Conservation (phyloP, 2,888 invertebrate species). For the Chesias legatella region DNA sequence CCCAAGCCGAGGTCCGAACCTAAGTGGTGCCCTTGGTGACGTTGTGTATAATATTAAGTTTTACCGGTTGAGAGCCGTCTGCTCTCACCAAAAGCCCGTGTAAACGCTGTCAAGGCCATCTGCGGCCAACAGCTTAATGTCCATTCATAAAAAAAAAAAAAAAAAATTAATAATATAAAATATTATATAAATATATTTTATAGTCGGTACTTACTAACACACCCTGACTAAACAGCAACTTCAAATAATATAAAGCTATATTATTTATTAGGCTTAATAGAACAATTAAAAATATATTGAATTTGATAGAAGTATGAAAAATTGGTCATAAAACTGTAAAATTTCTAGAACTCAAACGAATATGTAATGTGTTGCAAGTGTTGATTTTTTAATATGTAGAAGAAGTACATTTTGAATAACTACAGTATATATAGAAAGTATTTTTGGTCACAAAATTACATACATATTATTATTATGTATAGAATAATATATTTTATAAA, state of each 20-base stretch:
- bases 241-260: constrained; percentile 8
- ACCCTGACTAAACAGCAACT: constrained; percentile 51
- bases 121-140: no score
- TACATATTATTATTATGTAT: constrained; percentile 1
- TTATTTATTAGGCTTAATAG: constrained; percentile 15
- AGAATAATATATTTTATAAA: constrained; percentile 23
- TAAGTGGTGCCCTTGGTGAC: no score
- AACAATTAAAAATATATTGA: constrained; percentile 11
- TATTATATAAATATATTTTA: constrained; percentile 14
- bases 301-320: constrained; percentile 21
- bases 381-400: constrained; percentile 7
- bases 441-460: constrained; percentile 26
- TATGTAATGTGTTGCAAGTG: constrained; percentile 31
- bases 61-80: no score
- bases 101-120: no score
- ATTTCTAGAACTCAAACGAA: constrained; percentile 30
- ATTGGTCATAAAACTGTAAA: constrained; percentile 37
- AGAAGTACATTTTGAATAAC: constrained; percentile 43
- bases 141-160: no score
- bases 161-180: constrained; percentile 1
- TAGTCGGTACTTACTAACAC: constrained; percentile 27
- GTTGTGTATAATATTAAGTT: no score
- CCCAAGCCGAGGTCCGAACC: no score
- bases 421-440: constrained; percentile 47
- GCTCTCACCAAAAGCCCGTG: no score